phyloP scores from a whole-genome alignment of 2,888 invertebrate genomes.

The Siphlonurus alternatus region DNA sequence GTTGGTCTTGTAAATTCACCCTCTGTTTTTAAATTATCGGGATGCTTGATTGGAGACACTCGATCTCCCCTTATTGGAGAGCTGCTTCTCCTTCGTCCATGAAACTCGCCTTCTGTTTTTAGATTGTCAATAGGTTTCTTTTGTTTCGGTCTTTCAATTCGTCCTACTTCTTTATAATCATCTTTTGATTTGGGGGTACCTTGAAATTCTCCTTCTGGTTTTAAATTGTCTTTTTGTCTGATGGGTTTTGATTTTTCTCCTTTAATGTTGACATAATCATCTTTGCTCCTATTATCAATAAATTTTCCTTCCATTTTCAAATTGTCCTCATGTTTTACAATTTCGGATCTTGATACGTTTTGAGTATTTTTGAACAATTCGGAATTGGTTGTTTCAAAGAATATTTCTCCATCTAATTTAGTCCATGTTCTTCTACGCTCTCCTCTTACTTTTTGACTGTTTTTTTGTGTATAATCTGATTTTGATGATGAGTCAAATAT shows the following conservation, averaged over 20 bases:
- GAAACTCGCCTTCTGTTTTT: conserved; percentile 33
- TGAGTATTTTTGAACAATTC: conserved; percentile 31
- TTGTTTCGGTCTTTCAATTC: conserved; percentile 20
- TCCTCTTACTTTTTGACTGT: conserved; percentile 36
- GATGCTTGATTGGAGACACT: conserved; percentile 25
- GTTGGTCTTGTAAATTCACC: conserved; percentile 35
- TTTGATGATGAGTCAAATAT: conserved; percentile 46
- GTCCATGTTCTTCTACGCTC: conserved; percentile 48
- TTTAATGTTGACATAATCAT: conserved; percentile 29
- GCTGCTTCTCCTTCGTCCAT: conserved; percentile 28
- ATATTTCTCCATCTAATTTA: conserved; percentile 23
- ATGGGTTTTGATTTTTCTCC: conserved; percentile 26
- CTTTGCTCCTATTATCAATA: conserved; percentile 31
- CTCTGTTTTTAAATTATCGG: conserved; percentile 38
- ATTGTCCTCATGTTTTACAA: conserved; percentile 28
- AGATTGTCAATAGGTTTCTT: conserved; percentile 31
- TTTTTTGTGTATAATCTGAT: conserved; percentile 42
- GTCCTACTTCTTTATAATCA: conserved; percentile 10
- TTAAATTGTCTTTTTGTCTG: conserved; percentile 21
- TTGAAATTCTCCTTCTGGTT: conserved; percentile 20
- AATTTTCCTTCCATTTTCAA: conserved; percentile 36
- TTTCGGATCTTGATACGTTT: conserved; percentile 26
- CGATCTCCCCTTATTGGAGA: conserved; percentile 21
- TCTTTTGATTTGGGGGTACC: conserved; percentile 9
- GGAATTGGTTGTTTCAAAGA: conserved; percentile 39